Conservation (phyloP, 2,113 vertebrate species). For the Nothobranchius kuhntae region DNA sequence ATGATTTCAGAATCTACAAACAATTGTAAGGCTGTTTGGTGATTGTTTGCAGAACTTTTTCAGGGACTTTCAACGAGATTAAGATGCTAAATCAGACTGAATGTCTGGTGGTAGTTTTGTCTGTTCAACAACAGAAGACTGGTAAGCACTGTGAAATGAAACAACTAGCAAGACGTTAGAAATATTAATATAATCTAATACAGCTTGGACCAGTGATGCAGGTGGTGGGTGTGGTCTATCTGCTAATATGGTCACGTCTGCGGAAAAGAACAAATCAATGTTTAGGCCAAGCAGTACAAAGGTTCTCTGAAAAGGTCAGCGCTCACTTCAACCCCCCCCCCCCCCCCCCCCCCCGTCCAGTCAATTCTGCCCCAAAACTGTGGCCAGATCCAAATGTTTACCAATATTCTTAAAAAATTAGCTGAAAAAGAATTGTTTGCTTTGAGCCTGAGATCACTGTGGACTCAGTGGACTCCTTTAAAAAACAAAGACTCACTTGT, state of each 20-base stretch:
- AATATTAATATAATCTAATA: slow-evolving; percentile 20
- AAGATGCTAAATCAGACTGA: not conserved
- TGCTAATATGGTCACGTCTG: slow-evolving; percentile 72
- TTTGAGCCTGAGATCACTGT: too few species aligned
- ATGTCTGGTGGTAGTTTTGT: not conserved
- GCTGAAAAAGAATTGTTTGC: too few species aligned
- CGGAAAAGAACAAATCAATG: slow-evolving; percentile 83
- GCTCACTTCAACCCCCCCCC: slow-evolving; percentile 70
- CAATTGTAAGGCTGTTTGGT: slow-evolving; percentile 8
- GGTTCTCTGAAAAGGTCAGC: slow-evolving; percentile 81
- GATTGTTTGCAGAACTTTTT: not conserved
- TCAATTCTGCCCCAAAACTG: slow-evolving; percentile 60
- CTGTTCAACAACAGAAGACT: not conserved
- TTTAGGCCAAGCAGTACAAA: slow-evolving; percentile 84
- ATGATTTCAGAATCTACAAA: slow-evolving; percentile 48
- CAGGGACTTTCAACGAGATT: not conserved
- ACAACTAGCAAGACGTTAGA: not conserved
- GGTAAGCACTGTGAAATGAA: not conserved
- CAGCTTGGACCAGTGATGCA: slow-evolving; percentile 24
- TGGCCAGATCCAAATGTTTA: slow-evolving; percentile 42
- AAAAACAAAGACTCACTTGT: too few species aligned
- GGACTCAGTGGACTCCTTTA: too few species aligned
- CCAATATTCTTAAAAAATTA: too few species aligned
- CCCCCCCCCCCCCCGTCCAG: slow-evolving; percentile 57
- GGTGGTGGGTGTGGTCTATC: slow-evolving; percentile 46